Evolutionary conservation across 2,888 invertebrate genomes (phyloP), one percentile per base, ranked within the genome.

Genomic region (Platycnemis pennipes): DNA sequence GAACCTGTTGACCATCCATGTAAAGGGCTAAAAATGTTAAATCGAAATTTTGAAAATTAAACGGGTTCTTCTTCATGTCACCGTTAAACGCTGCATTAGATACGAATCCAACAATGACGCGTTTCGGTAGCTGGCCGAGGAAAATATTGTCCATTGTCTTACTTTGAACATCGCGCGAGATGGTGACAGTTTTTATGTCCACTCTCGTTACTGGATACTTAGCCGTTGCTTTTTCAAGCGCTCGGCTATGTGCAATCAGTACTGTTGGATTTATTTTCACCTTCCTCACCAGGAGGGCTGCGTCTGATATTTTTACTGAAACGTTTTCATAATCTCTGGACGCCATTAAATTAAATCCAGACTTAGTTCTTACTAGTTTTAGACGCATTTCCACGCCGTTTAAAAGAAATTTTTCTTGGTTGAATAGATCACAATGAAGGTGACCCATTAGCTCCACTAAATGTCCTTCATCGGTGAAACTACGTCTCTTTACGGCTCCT

Each of bases 101-200:
- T 3, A 95, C 95, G 77, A 96, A 95, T 8, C 95, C 95, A 22
- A 96, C 49, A 37, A 96, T 95, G 16, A 96, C 94, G 88, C 95
- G 94, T 94, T 95, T 95, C 0, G 96, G 96, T 37, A 96, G 91
- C 94, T 95, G 95, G 0, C 96, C 95, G 2, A 95, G 63, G 94
- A 96, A 96, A 13, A 96, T 77, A 91, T 96, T 96, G 88, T 96
- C 96, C 85, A 96, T 94, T 0, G 95, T 95, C 94, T 95, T 95
- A 22, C 95, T 95, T 69, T 95, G 95, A 37, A 95, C 95, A 22
- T 95, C 95, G 26, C 45, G 45, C 0, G 95, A 95, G 42, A 96
- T 94, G 4, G 86, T 86, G 44, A 86, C 11, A 26, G 86, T 86
- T 95, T 45, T 87, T 45, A 88, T 88, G n/a, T 95, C 94, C 19